A percentile compares a stretch with the other conserved stretches of the same genome.
Conservation (phyloP, 2,888 invertebrate species). For the Lithophane ornitopus region DNA sequence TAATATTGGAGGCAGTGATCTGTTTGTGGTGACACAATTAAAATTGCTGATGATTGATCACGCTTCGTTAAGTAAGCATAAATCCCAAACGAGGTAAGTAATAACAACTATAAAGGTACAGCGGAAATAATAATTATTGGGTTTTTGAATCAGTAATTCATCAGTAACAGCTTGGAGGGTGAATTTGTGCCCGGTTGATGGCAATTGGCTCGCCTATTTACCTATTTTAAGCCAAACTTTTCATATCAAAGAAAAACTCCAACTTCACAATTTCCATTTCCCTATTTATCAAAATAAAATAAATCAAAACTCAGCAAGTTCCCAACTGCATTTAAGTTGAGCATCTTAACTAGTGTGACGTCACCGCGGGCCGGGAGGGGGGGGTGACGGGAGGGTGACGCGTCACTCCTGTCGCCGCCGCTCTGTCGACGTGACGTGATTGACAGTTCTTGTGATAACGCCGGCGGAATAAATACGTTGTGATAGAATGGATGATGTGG, state of each 20-base stretch:
- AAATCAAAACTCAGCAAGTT: slow-evolving; percentile 32
- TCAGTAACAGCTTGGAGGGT: too few relatives aligned
- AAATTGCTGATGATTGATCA: slow-evolving; percentile 42
- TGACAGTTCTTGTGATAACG: slow-evolving; percentile 62
- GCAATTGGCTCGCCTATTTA: neutral
- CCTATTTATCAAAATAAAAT: slow-evolving; percentile 26
- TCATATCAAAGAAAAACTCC: neutral
- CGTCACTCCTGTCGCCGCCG: slow-evolving; percentile 58
- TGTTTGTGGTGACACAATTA: slow-evolving; percentile 42
- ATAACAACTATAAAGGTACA: neutral
- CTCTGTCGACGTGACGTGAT: slow-evolving; percentile 59
- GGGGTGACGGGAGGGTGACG: slow-evolving; percentile 46
- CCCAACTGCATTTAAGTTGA: slow-evolving; percentile 52
- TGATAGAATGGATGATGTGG: slow-evolving; percentile 51
- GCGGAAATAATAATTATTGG: neutral
- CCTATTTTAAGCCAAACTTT: neutral
- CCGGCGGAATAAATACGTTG: slow-evolving; percentile 56
- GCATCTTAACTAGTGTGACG: slow-evolving; percentile 63
- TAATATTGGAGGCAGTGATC: slow-evolving; percentile 43
- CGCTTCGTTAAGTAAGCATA: slow-evolving; percentile 5
- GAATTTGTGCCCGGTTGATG: neutral
- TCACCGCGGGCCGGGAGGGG: slow-evolving; percentile 53
- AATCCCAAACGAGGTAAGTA: neutral
- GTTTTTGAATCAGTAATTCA: neutral
- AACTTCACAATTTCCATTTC: neutral